Base-by-base conservation (phyloP, 2,113 vertebrate species). In the Barnardius zonarius region DNA sequence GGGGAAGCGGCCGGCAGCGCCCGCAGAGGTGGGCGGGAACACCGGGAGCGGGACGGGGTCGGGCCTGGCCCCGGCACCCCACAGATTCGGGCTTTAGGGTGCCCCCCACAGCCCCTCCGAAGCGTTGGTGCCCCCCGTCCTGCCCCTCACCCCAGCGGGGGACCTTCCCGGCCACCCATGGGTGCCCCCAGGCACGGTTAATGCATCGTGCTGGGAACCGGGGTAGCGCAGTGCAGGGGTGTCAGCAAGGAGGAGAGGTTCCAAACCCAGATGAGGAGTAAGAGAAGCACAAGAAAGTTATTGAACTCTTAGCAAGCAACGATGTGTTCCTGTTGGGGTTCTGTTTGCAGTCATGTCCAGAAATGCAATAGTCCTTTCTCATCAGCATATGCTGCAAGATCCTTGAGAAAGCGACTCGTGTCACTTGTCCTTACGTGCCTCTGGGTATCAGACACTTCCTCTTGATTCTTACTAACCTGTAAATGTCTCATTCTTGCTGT, bases 1-100 rank as follows among this genome's bases (percentile, higher is more conserved):
- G 92, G 31, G 97, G 98, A 99, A 62, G 85, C 93, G 9, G 86
- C 96, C 22, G 96, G 93, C 4, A 96, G 96, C 86, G 83, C 94
- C 57, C 76, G 81, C 3, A 96, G 97, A 95, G 97, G 97, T 95
- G 94, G 85, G 94, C 66, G 92, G 35, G 24, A 76, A 74, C 4
- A 16, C 13, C n/a, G 62, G 35, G 25, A 46, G 37, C 33, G 31
- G 41, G 25, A 6, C 5, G 66, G n/a, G 33, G 27, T 35, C 33
- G 33, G 44, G 19, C 8, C 8, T 6, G 8, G 7, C 63, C 28
- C 7, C 31, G 4, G 8, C 52, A 25, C 28, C 13, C 16, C 37
- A 10, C 55, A 33, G 59, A 2, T 24, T 33, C 6, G 41, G 46
- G 17, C 1, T 55, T 48, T 37, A 17, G 17, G 39, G 43, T 33